phyloP scores from a whole-genome alignment of 2,888 invertebrate genomes.

The Brachyptera risi region DNA sequence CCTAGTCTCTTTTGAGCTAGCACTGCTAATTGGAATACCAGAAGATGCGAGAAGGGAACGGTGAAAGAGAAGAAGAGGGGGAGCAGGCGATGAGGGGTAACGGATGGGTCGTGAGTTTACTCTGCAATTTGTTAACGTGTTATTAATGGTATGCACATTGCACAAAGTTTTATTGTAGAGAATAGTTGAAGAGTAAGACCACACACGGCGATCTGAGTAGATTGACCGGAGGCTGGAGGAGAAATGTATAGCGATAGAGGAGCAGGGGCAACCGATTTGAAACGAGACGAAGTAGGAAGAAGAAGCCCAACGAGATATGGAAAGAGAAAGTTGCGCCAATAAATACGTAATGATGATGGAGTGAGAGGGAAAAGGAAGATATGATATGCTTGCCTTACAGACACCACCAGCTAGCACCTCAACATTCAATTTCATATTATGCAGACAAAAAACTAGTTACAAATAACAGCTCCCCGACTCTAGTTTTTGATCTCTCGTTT shows the following conservation, averaged over 20 bases:
- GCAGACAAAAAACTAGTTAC: slow-evolving; percentile 3
- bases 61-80: neutral
- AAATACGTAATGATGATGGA: neutral
- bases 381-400: neutral
- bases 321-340: neutral
- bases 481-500: neutral
- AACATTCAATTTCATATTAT: neutral
- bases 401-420: slow-evolving; percentile 6
- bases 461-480: slow-evolving; percentile 1
- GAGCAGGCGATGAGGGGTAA: slow-evolving; percentile 1
- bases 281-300: neutral
- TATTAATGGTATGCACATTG: slow-evolving; percentile 30
- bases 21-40: slow-evolving; percentile 5
- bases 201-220: slow-evolving; percentile 21
- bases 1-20: neutral
- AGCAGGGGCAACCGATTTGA: slow-evolving; percentile 5
- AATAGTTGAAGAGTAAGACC: slow-evolving; percentile 14
- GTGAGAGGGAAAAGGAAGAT: neutral
- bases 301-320: neutral
- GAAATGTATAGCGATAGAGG: too few relatives aligned
- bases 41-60: neutral
- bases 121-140: slow-evolving; percentile 30
- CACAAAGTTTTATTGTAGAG: slow-evolving; percentile 24
- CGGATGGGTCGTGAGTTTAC: slow-evolving; percentile 22
- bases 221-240: slow-evolving; percentile 5